Evolutionary conservation across 2,888 invertebrate genomes (phyloP).

Genomic region (Andrena flavipes): DNA sequence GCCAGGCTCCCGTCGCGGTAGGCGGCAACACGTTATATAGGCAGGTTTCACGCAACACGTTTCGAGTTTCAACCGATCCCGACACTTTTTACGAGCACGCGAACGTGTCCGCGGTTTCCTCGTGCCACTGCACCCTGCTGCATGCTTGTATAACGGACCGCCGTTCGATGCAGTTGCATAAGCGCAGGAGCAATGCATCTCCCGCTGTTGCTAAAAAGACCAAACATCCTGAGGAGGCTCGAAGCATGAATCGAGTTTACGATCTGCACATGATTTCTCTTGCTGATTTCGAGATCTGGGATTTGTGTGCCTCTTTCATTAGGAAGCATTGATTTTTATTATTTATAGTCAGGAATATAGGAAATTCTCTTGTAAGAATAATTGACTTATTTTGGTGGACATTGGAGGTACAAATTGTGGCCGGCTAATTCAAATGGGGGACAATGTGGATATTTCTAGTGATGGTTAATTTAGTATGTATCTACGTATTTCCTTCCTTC

Average conservation of each 20-base stretch:
- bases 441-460: no score
- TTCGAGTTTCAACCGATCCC: slow-evolving; percentile 77
- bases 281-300: not conserved
- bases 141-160: slow-evolving; percentile 76
- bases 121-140: slow-evolving; percentile 66
- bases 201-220: slow-evolving; percentile 1
- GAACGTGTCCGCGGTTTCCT: slow-evolving; percentile 71
- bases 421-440: no score
- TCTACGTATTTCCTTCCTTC: no score
- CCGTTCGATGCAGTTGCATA: slow-evolving; percentile 69
- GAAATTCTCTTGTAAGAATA: no score
- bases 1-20: slow-evolving; percentile 44
- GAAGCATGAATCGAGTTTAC: not conserved
- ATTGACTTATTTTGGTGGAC: no score
- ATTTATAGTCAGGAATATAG: no score
- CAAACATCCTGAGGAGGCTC: not conserved
- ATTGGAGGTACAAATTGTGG: no score
- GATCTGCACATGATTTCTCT: not conserved
- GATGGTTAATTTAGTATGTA: no score
- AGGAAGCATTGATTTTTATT: no score
- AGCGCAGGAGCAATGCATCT: slow-evolving; percentile 57
- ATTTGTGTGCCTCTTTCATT: not conserved
- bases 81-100: slow-evolving; percentile 69
- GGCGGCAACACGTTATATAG: slow-evolving; percentile 54
- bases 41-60: slow-evolving; percentile 68